These are phyloP conservation scores for Chionoecetes opilio DNA, from an alignment of 1,140 invertebrate species.

Conservation along the genomic window DNA sequence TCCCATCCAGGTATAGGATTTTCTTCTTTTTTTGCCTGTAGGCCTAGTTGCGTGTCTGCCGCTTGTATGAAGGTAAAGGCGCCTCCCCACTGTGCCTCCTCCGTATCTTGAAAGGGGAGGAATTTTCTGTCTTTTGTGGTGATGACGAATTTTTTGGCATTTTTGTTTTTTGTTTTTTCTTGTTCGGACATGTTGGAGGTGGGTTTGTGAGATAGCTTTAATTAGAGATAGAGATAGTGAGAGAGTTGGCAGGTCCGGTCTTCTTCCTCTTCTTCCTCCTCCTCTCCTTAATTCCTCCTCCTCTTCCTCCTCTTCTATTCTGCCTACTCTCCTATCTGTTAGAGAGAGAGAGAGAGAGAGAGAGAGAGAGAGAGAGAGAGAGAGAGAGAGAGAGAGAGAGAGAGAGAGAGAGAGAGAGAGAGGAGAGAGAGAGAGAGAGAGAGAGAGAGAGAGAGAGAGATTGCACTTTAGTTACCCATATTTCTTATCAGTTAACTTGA, in stretches of 20 bases:
- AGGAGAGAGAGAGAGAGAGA: neutral
- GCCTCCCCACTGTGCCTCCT: slow-evolving; percentile 82
- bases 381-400: neutral
- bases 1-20: slow-evolving; percentile 85
- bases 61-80: slow-evolving; percentile 85
- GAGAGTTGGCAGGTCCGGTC: too few relatives aligned
- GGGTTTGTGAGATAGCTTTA: too few relatives aligned
- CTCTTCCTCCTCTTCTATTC: too few relatives aligned
- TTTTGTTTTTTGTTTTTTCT: neutral
- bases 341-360: too few relatives aligned
- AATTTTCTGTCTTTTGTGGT: slow-evolving; percentile 55
- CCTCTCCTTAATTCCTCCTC: too few relatives aligned
- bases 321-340: too few relatives aligned
- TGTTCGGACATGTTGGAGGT: too few relatives aligned
- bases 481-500: too few relatives aligned
- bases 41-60: slow-evolving; percentile 86
- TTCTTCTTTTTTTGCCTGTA: slow-evolving; percentile 84
- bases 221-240: neutral
- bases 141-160: slow-evolving; percentile 54
- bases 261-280: too few relatives aligned
- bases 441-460: neutral
- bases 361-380: neutral
- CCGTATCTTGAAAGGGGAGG: slow-evolving; percentile 48
- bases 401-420: too few relatives aligned
- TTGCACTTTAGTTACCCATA: neutral